These are phyloP conservation scores for Oriolus oriolus DNA, from an alignment of 2,113 vertebrate genomes.

Conservation along the genomic window DNA sequence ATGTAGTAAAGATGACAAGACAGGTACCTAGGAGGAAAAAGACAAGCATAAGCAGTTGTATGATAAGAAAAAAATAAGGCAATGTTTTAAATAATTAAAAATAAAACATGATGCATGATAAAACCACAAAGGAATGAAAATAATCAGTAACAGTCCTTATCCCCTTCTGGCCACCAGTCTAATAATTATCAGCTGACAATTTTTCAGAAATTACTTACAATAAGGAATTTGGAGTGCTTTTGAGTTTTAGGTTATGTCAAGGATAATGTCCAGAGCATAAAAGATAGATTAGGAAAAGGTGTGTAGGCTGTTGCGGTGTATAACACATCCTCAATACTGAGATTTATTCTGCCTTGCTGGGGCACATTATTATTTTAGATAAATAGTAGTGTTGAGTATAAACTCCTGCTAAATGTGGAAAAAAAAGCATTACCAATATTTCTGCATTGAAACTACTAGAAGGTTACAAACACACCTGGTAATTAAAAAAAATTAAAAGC, in stretches of 20 bases:
- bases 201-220: background rate
- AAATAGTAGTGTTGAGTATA: background rate
- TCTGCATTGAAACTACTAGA: background rate
- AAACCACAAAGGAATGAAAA: background rate
- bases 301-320: background rate
- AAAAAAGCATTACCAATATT: background rate
- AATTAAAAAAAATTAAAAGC: slow-evolving; percentile 15
- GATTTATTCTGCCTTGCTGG: background rate
- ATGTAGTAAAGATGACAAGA: background rate
- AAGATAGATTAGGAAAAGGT: background rate
- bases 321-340: background rate
- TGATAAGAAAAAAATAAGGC: fast-evolving
- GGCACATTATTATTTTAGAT: background rate
- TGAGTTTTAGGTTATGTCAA: background rate
- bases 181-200: background rate
- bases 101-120: background rate
- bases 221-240: background rate
- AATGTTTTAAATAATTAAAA: background rate
- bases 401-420: slow-evolving; percentile 6
- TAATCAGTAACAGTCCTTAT: background rate
- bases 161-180: background rate
- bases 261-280: background rate
- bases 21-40: background rate
- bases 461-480: background rate
- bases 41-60: background rate